A percentile compares a stretch with the other conserved stretches of the same genome.
Evolutionary conservation across 1,140 invertebrate genomes (phyloP).

Genomic region (Drosophila sulfurigaster): DNA sequence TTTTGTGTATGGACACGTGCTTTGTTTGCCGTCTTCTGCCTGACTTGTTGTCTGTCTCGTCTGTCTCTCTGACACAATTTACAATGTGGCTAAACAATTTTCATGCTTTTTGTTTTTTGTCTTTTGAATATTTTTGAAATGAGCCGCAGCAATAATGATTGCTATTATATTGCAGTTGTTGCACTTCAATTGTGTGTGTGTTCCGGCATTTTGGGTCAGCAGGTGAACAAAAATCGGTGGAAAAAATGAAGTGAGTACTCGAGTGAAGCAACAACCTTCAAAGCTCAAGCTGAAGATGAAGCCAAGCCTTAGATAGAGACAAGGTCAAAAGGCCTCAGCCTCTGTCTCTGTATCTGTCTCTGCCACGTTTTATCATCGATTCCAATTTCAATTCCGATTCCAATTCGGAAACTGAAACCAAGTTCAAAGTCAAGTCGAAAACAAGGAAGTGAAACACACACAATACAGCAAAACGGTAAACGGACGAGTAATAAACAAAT

Average conservation of each 20-base stretch:
- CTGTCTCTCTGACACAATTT: neutral
- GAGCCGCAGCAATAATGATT: slow-evolving; percentile 17
- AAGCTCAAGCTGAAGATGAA: slow-evolving; percentile 4
- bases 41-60: neutral
- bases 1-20: slow-evolving; percentile 30
- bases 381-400: slow-evolving; percentile 8
- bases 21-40: slow-evolving; percentile 39
- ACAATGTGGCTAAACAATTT: slow-evolving; percentile 49
- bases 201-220: slow-evolving; percentile 57
- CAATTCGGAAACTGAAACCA: slow-evolving; percentile 19
- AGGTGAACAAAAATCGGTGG: neutral
- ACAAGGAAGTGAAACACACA: slow-evolving; percentile 33
- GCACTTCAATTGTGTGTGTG: neutral
- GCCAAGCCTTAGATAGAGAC: slow-evolving; percentile 23
- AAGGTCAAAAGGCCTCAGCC: slow-evolving; percentile 4
- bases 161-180: slow-evolving; percentile 41
- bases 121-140: slow-evolving; percentile 2
- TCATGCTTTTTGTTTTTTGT: slow-evolving; percentile 32
- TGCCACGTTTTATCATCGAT: slow-evolving; percentile 8
- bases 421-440: slow-evolving; percentile 62
- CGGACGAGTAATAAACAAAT: slow-evolving; percentile 50
- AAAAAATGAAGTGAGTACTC: neutral
- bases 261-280: neutral
- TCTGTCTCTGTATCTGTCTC: too few species aligned
- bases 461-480: slow-evolving; percentile 13